A percentile compares a stretch with the other conserved stretches of the same genome.
Conservation (phyloP, 2,113 vertebrate species). For the Ovis aries region ARS-UI_Ramb_v3.0 NC_056060.1:60673001-60673500, state of each 20-base stretch:
- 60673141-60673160: not conserved
- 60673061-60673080: no score
- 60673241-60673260: not conserved
- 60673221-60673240: not conserved
- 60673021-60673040: no score
- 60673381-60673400: not conserved
- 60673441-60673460: not conserved
- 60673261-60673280: not conserved
- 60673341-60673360: not conserved
- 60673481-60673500: not conserved
- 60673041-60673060: no score
- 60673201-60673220: no score
- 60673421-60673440: not conserved
- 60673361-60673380: not conserved
- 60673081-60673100: not conserved
- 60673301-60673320: not conserved
- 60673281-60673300: not conserved
- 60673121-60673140: not conserved
- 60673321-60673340: not conserved
- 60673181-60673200: not conserved
- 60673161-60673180: not conserved
- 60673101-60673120: not conserved
- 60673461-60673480: not conserved
- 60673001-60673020: fast-evolving
- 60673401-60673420: not conserved